A percentile compares a stretch with the other conserved stretches of the same genome.
These are phyloP conservation scores for Crotalus tigris DNA, from an alignment of 2,113 vertebrate genomes.

Conservation along the genomic window DNA sequence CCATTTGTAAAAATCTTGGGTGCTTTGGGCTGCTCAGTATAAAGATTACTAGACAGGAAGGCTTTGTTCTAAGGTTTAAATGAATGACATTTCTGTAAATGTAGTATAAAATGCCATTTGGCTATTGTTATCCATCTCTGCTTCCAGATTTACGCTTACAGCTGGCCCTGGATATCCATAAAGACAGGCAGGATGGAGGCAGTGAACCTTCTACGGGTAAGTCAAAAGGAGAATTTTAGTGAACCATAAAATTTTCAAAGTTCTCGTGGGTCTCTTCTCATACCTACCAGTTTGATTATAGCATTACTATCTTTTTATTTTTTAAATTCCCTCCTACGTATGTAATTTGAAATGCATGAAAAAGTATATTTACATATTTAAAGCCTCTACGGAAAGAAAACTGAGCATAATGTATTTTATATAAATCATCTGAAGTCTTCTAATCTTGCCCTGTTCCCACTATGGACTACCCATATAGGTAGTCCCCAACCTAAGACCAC, in stretches of 20 bases:
- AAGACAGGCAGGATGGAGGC: conserved; percentile 13
- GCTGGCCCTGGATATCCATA: not conserved
- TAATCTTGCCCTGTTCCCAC: not conserved
- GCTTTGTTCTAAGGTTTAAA: not conserved
- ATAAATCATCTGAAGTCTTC: not conserved
- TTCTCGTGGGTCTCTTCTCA: not conserved
- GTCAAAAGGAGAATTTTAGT: not conserved
- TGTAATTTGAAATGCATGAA: not conserved
- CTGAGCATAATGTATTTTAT: not conserved
- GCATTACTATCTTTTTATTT: not conserved
- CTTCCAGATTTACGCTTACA: conserved; percentile 12
- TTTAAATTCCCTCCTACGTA: too few relatives aligned
- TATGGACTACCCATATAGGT: not conserved
- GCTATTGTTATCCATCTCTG: not conserved
- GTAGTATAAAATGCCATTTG: not conserved
- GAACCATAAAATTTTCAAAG: not conserved
- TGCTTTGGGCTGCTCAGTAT: not conserved
- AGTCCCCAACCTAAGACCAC: not conserved
- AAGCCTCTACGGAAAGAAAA: not conserved
- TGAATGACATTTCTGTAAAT: not conserved
- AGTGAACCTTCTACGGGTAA: conserved; percentile 19
- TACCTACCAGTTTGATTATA: not conserved
- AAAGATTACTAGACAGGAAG: not conserved
- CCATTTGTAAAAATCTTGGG: not conserved
- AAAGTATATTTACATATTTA: not conserved